A percentile compares a stretch with the other conserved stretches of the same genome.
Conservation (phyloP, 2,888 invertebrate genomes). For the Heliothis peltigera region DNA sequence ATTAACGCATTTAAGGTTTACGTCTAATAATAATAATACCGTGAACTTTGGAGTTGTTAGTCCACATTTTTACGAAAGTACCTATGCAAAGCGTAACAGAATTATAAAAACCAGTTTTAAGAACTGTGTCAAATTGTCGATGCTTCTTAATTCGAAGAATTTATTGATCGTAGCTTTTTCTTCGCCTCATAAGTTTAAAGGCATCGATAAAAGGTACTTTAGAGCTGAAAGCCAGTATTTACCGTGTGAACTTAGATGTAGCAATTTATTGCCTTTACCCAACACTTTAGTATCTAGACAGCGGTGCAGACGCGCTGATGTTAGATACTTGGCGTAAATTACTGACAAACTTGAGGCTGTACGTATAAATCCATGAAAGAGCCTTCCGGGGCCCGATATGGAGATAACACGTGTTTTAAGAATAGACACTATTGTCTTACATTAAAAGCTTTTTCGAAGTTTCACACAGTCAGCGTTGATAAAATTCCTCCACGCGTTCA, state of each 20-base stretch:
- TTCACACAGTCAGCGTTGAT: background rate
- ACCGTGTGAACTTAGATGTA: constrained; percentile 45
- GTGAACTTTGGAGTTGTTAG: background rate
- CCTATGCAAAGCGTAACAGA: background rate
- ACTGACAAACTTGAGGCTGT: constrained; percentile 36
- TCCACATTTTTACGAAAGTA: background rate
- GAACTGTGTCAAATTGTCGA: background rate
- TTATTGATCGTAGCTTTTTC: background rate
- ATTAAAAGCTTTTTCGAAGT: background rate
- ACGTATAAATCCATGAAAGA: constrained; percentile 38
- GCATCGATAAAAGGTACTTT: constrained; percentile 13
- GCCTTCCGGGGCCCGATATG: constrained; percentile 25
- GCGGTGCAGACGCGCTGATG: constrained; percentile 34
- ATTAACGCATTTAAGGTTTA: no score
- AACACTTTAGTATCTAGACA: constrained; percentile 44
- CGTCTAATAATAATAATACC: no score
- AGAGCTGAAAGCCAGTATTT: constrained; percentile 23
- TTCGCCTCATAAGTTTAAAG: background rate
- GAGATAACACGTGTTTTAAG: constrained; percentile 9
- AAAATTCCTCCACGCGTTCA: background rate
- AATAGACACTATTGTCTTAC: constrained; percentile 15
- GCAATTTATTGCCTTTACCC: constrained; percentile 41
- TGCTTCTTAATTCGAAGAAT: background rate
- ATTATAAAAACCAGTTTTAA: background rate
- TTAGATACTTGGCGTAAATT: constrained; percentile 47